These are phyloP conservation scores for Microcaecilia unicolor DNA, from an alignment of 2,797 vertebrate genomes.

Conservation along the genomic window DNA sequence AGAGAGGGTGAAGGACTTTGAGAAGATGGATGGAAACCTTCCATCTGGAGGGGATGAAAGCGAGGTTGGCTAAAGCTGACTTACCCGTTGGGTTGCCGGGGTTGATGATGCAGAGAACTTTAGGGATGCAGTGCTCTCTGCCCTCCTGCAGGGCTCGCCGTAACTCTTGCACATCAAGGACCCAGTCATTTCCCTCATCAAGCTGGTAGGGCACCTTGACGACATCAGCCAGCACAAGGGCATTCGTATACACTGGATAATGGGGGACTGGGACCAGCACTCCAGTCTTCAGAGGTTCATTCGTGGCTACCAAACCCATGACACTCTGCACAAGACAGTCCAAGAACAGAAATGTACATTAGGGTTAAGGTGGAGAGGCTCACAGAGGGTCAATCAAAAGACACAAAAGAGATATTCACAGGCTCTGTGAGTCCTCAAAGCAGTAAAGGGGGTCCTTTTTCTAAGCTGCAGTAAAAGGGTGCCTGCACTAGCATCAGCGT, in stretches of 20 bases:
- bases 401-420: no score
- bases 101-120: slow-evolving; percentile 56
- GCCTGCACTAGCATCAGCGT: no score
- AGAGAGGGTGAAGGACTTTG: not conserved
- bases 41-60: no score
- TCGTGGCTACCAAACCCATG: slow-evolving; percentile 36
- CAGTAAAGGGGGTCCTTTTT: no score
- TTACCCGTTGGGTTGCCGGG: slow-evolving; percentile 66
- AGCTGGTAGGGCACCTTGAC: slow-evolving; percentile 47
- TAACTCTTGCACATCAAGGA: slow-evolving; percentile 44
- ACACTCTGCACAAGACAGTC: slow-evolving; percentile 32
- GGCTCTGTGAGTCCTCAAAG: no score
- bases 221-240: slow-evolving; percentile 23
- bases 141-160: slow-evolving; percentile 30
- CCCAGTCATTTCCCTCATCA: slow-evolving; percentile 55
- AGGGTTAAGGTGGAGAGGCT: no score
- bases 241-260: not conserved
- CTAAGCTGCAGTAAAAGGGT: no score
- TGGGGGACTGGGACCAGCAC: slow-evolving; percentile 48
- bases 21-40: not conserved
- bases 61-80: not conserved
- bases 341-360: no score
- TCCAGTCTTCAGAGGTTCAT: slow-evolving; percentile 30
- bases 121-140: slow-evolving; percentile 40
- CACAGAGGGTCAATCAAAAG: no score